Conservation (phyloP, 2,113 vertebrate genomes). For the Calcarius ornatus region DNA sequence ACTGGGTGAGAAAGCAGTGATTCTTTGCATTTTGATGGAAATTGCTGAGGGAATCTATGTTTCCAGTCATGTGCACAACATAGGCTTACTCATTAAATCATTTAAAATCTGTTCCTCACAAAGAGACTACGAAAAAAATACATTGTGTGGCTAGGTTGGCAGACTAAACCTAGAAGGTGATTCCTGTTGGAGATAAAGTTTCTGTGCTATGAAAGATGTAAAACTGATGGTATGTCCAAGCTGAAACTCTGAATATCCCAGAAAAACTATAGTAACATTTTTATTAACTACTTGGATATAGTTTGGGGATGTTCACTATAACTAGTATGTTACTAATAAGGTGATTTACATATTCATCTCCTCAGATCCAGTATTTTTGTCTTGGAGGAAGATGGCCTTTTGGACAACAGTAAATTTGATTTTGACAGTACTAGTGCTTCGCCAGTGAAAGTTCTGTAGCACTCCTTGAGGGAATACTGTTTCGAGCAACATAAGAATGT, state of each 20-base stretch:
- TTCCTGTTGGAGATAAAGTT: background rate
- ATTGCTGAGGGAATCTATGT: background rate
- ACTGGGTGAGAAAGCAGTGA: background rate
- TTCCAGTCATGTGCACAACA: background rate
- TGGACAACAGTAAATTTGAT: background rate
- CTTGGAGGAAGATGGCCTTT: background rate
- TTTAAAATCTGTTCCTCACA: background rate
- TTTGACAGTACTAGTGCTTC: background rate
- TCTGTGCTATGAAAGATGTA: background rate
- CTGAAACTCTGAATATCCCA: background rate
- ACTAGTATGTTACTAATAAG: background rate
- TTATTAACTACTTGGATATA: background rate
- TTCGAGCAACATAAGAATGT: background rate
- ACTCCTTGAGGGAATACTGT: background rate
- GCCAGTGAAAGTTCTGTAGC: background rate
- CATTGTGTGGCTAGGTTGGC: background rate
- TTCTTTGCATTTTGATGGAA: background rate
- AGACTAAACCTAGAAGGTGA: background rate
- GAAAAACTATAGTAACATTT: background rate
- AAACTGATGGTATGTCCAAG: background rate
- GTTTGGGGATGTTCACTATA: background rate
- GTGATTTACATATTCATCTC: background rate
- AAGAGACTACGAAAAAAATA: background rate
- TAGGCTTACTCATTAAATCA: background rate
- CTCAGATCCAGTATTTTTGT: background rate